These are phyloP conservation scores for Sebastes minor DNA, from an alignment of 2,797 vertebrate species.

Conservation along the genomic window DNA sequence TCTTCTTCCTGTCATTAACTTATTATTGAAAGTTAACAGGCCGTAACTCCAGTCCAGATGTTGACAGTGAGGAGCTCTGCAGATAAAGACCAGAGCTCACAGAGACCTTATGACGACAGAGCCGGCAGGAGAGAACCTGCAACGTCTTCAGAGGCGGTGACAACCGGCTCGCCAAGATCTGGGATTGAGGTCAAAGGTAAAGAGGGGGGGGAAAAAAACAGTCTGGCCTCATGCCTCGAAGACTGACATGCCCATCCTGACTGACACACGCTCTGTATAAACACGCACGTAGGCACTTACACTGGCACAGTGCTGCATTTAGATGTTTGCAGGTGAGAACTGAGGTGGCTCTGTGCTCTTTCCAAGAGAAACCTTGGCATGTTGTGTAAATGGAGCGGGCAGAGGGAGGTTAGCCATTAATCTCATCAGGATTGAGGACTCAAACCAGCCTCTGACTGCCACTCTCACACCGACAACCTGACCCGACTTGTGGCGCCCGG, in stretches of 20 bases:
- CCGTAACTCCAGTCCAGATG: constrained; percentile 26
- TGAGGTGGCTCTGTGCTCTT: constrained; percentile 70
- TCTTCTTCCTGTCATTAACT: constrained; percentile 28
- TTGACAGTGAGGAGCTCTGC: constrained; percentile 8
- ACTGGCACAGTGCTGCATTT: constrained; percentile 57
- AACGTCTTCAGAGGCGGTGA: neutral
- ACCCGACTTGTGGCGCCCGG: constrained; percentile 47
- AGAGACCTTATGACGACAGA: neutral
- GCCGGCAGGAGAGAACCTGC: constrained; percentile 16
- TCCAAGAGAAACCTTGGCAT: constrained; percentile 68
- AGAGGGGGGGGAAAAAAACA: neutral
- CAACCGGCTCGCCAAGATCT: neutral
- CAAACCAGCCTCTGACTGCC: constrained; percentile 53
- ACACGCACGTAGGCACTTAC: constrained; percentile 57
- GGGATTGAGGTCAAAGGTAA: constrained; percentile 65
- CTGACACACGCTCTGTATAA: constrained; percentile 45
- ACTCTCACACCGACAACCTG: constrained; percentile 44
- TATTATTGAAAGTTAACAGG: constrained; percentile 31
- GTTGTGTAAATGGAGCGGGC: constrained; percentile 66
- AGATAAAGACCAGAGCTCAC: constrained; percentile 49
- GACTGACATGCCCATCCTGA: constrained; percentile 20
- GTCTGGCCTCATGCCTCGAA: constrained; percentile 40
- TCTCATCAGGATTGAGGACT: constrained; percentile 69
- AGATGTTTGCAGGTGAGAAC: constrained; percentile 61
- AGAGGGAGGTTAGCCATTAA: constrained; percentile 74